A percentile compares a stretch with the other conserved stretches of the same genome.
Conservation (phyloP, 1,140 invertebrate species). For the Neoseiulus cucumeris region DNA sequence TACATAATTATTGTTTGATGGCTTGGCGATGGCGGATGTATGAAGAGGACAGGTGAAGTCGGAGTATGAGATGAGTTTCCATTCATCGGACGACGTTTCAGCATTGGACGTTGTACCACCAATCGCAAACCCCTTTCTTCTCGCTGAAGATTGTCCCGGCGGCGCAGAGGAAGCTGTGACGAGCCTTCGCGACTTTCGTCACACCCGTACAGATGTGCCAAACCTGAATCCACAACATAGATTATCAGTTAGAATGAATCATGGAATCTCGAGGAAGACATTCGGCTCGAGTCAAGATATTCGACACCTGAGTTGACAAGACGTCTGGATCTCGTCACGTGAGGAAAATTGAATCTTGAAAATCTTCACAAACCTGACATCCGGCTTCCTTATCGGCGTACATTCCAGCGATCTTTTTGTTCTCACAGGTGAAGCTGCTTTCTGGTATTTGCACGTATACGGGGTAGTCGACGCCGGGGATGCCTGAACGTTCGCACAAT, state of each 20-base stretch:
- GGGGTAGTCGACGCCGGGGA: slow-evolving; percentile 29
- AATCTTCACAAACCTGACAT: slow-evolving; percentile 48
- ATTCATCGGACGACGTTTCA: too few relatives aligned
- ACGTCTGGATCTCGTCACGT: too few relatives aligned
- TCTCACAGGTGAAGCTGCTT: slow-evolving; percentile 66
- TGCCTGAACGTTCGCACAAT: slow-evolving; percentile 18
- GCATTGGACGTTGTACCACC: slow-evolving; percentile 21
- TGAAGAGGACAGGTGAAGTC: too few relatives aligned
- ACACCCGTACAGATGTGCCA: slow-evolving; percentile 21
- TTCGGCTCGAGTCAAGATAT: not conserved
- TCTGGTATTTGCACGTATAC: slow-evolving; percentile 31
- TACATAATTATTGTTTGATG: too few relatives aligned
- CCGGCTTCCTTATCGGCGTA: slow-evolving; percentile 74
- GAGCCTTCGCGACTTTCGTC: slow-evolving; percentile 12
- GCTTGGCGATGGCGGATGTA: too few relatives aligned
- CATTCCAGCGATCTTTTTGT: slow-evolving; percentile 66
- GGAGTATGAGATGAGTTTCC: too few relatives aligned
- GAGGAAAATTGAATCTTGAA: too few relatives aligned
- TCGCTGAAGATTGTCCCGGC: slow-evolving; percentile 20
- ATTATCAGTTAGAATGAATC: too few relatives aligned
- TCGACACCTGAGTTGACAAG: not conserved
- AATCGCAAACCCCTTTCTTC: slow-evolving; percentile 19
- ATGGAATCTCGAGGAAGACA: not conserved
- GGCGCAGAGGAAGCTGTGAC: slow-evolving; percentile 17
- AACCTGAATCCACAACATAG: slow-evolving; percentile 13